Conservation (phyloP, 64 coral and sea anemone species). For the Orbicella faveolata region DNA sequence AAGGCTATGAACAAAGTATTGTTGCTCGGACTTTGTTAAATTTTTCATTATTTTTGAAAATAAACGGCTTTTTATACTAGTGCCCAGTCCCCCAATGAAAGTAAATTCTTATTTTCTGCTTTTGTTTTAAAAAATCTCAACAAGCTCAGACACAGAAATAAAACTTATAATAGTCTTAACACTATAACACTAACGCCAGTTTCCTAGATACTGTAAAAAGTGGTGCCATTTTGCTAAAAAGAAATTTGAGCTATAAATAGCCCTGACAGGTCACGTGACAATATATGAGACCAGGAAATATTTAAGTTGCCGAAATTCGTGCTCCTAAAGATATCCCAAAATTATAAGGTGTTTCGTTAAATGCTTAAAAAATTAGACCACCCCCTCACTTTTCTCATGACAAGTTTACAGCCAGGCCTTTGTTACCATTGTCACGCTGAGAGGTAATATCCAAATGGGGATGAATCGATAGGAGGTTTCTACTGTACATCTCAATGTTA, state of each 20-base stretch:
- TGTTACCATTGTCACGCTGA: too few species aligned
- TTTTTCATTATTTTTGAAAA: background rate
- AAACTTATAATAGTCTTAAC: background rate
- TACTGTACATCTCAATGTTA: too few species aligned
- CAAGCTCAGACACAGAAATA: background rate
- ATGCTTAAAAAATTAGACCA: too few species aligned
- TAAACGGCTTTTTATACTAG: background rate
- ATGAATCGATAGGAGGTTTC: too few species aligned
- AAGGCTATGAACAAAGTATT: background rate
- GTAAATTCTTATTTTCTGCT: background rate
- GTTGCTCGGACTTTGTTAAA: background rate
- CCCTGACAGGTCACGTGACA: background rate
- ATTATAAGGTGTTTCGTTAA: too few species aligned
- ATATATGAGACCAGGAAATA: background rate
- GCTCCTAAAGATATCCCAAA: too few species aligned
- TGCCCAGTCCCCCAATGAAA: background rate
- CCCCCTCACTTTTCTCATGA: too few species aligned
- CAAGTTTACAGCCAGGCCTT: too few species aligned
- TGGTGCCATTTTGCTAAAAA: background rate
- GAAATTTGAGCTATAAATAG: background rate
- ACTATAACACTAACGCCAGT: background rate
- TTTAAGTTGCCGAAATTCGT: too few species aligned
- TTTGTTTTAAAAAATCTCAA: background rate
- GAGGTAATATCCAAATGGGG: too few species aligned
- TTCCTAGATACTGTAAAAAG: background rate